Percentiles rank a stretch among this genome's conserved stretches.
phyloP scores from a whole-genome alignment of 2,113 vertebrate species.

The Oncorhynchus masou region DNA sequence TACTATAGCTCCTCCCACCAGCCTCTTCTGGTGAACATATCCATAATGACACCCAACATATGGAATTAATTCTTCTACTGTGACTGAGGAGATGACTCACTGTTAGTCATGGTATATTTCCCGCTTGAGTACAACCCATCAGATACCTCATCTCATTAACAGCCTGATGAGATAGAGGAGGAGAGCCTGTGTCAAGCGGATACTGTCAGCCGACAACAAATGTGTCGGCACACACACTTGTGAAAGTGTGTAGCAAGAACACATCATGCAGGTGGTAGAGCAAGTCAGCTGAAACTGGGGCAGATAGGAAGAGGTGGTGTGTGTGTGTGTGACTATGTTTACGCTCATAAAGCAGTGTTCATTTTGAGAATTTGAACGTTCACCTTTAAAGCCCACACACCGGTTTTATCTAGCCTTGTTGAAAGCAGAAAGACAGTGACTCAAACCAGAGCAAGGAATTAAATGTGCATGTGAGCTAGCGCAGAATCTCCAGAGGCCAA shows the following conservation, averaged over 20 bases:
- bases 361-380: neutral
- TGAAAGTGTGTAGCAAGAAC: neutral
- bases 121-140: constrained; percentile 10
- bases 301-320: neutral
- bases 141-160: constrained; percentile 26
- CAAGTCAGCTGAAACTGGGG: neutral
- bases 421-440: neutral
- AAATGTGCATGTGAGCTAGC: neutral
- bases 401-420: no score
- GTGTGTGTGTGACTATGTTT: neutral
- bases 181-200: constrained; percentile 12
- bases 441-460: neutral
- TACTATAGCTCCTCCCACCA: no score
- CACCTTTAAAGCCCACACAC: no score
- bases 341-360: neutral
- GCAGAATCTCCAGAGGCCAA: constrained; percentile 3
- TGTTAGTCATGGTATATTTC: constrained; percentile 30
- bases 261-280: no score
- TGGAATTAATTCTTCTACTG: constrained; percentile 14
- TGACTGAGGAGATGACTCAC: constrained; percentile 10
- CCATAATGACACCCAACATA: constrained; percentile 1
- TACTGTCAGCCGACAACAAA: neutral
- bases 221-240: neutral
- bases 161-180: constrained; percentile 5
- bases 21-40: neutral